Evolutionary conservation across 2,888 invertebrate genomes (phyloP), one percentile per base, ranked within the genome.

Genomic region (Diarsia dahlii): DNA sequence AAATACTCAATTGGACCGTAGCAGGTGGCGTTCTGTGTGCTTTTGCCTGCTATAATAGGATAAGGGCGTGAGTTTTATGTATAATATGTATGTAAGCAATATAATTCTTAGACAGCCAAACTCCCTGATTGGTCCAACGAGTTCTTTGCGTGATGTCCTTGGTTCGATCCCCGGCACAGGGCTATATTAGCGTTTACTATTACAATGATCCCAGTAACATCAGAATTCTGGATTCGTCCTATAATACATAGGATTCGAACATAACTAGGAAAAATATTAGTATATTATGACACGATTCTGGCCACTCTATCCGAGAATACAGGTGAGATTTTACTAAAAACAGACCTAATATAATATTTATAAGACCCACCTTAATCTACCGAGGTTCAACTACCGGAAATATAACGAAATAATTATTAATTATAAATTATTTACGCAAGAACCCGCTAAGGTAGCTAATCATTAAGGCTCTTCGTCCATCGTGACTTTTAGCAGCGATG

Each of bases 371-470:
- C 20, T 68, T 63, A 67, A 71, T 69, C 71, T 65, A 76, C 28
- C 18, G 39, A 78, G 70, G n/a, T 60, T 73, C 20, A 74, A 64
- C 34, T 39, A 70, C 74, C 64, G 76, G 74, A 80, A 84, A 76
- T 68, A 75, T 87, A 65, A 80, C 70, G 68, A 71, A 76, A 85
- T 82, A 74, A 85, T 87, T 74, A 86, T 78, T 73, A 83, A 85
- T 81, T 74, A 86, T 81, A 71, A 83, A 85, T 81, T 69, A 83
- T 81, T 86, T 83, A 74, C 81, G 81, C 74, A 78, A 87, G 74
- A 84, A 68, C 69, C 66, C 63, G 65, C 78, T 46, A 60, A 78
- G 80, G 78, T 78, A 74, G 69, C 62, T 63, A 56, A 72, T 83
- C 78, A 85, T 87, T 75, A 71, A 71, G 62, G 45, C 45, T 8